phyloP scores from a whole-genome alignment of 2,888 invertebrate species.

The Chorisops tibialis region DNA sequence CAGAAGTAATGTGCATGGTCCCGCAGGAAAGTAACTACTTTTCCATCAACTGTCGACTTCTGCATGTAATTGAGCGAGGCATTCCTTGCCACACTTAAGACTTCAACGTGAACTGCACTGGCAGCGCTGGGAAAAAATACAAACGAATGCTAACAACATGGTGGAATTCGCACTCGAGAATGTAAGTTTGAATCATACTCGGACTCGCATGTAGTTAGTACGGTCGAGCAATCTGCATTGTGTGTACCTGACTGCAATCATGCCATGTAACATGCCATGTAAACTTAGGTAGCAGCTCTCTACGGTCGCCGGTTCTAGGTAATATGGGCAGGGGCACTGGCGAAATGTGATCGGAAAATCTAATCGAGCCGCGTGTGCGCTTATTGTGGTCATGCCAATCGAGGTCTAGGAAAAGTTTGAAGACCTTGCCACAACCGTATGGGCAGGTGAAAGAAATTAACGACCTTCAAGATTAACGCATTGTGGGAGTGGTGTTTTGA shows the following conservation, averaged over 20 bases:
- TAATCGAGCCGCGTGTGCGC: conserved; percentile 14
- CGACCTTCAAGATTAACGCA: conserved; percentile 13
- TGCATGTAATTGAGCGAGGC: no score
- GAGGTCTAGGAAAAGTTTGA: conserved; percentile 3
- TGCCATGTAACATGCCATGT: neutral
- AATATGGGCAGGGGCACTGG: neutral
- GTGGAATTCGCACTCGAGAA: conserved; percentile 47
- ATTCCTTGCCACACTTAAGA: no score
- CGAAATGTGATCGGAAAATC: conserved; percentile 7
- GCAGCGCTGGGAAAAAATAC: neutral
- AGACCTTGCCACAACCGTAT: conserved; percentile 16
- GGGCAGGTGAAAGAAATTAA: neutral
- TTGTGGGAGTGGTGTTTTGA: no score
- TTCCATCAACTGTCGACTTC: no score
- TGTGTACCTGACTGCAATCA: neutral
- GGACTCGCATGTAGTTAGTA: no score
- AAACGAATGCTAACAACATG: conserved; percentile 35
- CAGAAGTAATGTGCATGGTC: no score
- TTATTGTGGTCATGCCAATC: conserved; percentile 10
- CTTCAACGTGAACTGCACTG: neutral
- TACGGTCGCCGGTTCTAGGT: neutral
- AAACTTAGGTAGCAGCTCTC: neutral
- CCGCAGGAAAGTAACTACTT: no score
- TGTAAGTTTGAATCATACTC: conserved; percentile 39
- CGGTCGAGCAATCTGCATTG: no score